A percentile compares a stretch with the other conserved stretches of the same genome.
phyloP scores from a whole-genome alignment of 2,113 vertebrate species.

The Ictalurus punctatus region DNA sequence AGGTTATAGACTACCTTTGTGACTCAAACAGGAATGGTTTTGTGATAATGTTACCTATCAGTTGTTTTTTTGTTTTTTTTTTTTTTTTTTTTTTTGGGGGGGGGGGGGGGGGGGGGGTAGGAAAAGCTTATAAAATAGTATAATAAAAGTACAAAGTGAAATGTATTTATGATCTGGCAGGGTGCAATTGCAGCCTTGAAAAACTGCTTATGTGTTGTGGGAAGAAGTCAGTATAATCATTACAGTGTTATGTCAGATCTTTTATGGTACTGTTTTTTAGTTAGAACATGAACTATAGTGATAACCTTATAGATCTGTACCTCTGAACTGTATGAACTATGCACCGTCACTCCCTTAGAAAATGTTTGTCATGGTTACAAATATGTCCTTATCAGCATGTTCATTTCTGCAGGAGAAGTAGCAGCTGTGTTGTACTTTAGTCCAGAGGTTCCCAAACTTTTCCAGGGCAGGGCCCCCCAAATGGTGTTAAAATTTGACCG shows the following conservation, averaged over 20 bases:
- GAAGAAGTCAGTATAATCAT: not conserved
- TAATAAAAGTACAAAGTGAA: not conserved
- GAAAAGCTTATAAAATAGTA: not conserved
- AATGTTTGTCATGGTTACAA: not conserved
- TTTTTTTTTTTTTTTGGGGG: too few species aligned
- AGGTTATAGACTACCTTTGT: too few species aligned
- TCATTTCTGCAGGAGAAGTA: not conserved
- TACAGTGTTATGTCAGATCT: not conserved
- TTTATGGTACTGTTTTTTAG: not conserved
- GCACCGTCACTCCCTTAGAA: not conserved
- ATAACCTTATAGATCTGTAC: not conserved
- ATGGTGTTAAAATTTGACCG: too few species aligned
- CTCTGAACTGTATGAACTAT: not conserved
- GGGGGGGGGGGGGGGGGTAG: too few species aligned
- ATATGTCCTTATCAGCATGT: not conserved
- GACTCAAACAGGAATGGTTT: not conserved
- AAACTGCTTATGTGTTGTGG: not conserved
- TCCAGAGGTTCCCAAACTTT: not conserved
- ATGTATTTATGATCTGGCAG: too few species aligned
- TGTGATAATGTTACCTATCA: not conserved
- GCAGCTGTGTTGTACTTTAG: not conserved
- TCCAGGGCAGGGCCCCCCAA: too few species aligned
- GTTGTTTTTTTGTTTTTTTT: too few species aligned
- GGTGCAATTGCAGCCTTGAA: not conserved
- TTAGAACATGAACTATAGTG: not conserved